Conservation (phyloP, 1,140 invertebrate species). For the Drosophila hydei region DNA sequence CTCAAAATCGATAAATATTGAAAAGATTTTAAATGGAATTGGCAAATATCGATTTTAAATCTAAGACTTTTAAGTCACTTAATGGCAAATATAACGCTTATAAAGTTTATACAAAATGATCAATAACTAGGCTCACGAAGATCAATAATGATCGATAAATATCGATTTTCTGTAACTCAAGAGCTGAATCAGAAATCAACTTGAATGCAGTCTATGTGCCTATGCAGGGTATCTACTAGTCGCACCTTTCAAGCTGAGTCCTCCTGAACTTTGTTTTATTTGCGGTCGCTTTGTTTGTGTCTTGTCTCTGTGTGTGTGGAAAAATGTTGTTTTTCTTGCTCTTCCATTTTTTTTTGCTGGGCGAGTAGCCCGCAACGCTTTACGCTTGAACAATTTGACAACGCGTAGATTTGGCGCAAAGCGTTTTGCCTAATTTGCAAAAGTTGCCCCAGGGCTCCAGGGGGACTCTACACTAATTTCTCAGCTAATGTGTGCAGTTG, state of each 20-base stretch:
- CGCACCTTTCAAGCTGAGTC: not conserved
- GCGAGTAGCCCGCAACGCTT: slow-evolving; percentile 38
- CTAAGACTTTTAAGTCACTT: too few species aligned
- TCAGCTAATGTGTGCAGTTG: slow-evolving; percentile 64
- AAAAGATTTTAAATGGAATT: too few species aligned
- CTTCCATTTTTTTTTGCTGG: slow-evolving; percentile 47
- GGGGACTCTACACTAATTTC: slow-evolving; percentile 46
- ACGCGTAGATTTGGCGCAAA: slow-evolving; percentile 80
- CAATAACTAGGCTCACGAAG: too few species aligned
- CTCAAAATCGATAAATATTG: too few species aligned
- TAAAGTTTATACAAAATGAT: too few species aligned
- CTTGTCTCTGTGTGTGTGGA: slow-evolving; percentile 1
- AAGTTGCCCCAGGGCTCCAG: slow-evolving; percentile 47
- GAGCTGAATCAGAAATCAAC: not conserved
- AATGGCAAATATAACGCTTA: too few species aligned
- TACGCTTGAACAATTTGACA: slow-evolving; percentile 80
- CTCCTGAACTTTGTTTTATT: slow-evolving; percentile 60
- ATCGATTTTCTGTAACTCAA: too few species aligned
- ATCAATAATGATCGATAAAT: too few species aligned
- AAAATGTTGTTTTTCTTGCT: slow-evolving; percentile 31
- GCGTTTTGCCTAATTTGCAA: slow-evolving; percentile 82
- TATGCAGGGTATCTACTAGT: not conserved
- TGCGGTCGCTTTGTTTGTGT: slow-evolving; percentile 54
- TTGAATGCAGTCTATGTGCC: not conserved
- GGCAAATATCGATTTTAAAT: too few species aligned